These are phyloP conservation scores for Drosophila trichaetosa DNA, from an alignment of 2,888 invertebrate genomes.

Conservation along the genomic window DNA sequence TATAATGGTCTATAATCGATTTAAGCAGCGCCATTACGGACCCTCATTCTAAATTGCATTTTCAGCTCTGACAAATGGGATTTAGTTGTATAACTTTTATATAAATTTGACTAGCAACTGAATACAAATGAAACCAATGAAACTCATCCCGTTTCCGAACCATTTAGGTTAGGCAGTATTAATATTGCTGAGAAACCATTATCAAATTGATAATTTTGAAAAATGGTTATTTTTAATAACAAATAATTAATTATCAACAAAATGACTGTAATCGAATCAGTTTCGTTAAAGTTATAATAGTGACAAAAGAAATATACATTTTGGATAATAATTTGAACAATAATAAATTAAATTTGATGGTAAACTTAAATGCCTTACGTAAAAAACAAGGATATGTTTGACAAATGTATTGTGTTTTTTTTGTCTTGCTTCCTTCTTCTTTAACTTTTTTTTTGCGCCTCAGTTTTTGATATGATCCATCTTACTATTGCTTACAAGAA, in stretches of 20 bases:
- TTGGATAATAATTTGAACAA: background rate
- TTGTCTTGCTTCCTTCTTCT: background rate
- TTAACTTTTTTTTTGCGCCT: background rate
- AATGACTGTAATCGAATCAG: background rate
- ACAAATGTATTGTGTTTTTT: background rate
- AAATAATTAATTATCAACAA: background rate
- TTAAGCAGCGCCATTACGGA: constrained; percentile 63
- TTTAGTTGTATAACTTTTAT: constrained; percentile 18
- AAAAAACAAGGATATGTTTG: background rate
- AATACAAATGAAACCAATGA: background rate
- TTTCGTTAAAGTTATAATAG: background rate
- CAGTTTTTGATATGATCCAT: constrained; percentile 10
- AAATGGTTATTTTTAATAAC: background rate
- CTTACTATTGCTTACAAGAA: constrained; percentile 18
- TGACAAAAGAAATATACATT: background rate
- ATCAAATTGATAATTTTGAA: background rate
- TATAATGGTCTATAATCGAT: constrained; percentile 76
- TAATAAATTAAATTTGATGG: background rate
- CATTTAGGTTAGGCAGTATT: no score
- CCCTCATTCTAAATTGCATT: constrained; percentile 54
- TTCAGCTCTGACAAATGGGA: constrained; percentile 63
- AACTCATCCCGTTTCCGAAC: background rate
- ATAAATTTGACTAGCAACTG: background rate
- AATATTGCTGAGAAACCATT: background rate
- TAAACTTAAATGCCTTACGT: background rate